Percentiles rank a stretch among this genome's conserved stretches.
phyloP scores from a whole-genome alignment of 2,888 invertebrate genomes.

The Phaedon cochleariae region DNA sequence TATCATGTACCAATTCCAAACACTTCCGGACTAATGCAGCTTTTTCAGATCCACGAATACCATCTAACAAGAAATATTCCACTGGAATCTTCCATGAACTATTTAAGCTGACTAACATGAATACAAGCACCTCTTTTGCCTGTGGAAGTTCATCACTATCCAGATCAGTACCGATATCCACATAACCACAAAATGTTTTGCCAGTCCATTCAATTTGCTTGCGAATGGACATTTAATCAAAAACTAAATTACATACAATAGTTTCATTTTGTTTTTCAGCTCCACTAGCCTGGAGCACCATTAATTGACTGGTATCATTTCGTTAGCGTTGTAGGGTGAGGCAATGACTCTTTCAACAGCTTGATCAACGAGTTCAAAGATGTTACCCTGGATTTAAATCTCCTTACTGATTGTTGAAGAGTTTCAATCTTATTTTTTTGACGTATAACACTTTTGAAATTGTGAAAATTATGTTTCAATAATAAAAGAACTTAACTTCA shows the following conservation, averaged over 20 bases:
- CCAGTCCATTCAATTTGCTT: slow-evolving; percentile 17
- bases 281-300: no score
- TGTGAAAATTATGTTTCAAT: slow-evolving; percentile 20
- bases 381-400: slow-evolving; percentile 9
- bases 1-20: slow-evolving; percentile 5
- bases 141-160: slow-evolving; percentile 38
- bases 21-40: not conserved
- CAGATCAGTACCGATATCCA: slow-evolving; percentile 42
- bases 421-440: slow-evolving; percentile 5
- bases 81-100: slow-evolving; percentile 11
- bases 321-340: no score
- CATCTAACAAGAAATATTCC: not conserved
- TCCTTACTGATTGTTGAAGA: not conserved
- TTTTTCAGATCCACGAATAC: not conserved
- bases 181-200: slow-evolving; percentile 21
- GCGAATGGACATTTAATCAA: slow-evolving; percentile 22
- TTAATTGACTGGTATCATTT: no score
- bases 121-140: slow-evolving; percentile 10
- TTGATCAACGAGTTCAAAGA: not conserved
- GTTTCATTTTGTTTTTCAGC: not conserved
- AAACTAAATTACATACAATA: slow-evolving; percentile 17
- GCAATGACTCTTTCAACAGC: no score
- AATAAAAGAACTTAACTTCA: slow-evolving; percentile 28
- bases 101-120: slow-evolving; percentile 13
- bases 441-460: not conserved